A percentile compares a stretch with the other conserved stretches of the same genome.
phyloP scores from a whole-genome alignment of 2,888 invertebrate genomes.

The Rhagium mordax region DNA sequence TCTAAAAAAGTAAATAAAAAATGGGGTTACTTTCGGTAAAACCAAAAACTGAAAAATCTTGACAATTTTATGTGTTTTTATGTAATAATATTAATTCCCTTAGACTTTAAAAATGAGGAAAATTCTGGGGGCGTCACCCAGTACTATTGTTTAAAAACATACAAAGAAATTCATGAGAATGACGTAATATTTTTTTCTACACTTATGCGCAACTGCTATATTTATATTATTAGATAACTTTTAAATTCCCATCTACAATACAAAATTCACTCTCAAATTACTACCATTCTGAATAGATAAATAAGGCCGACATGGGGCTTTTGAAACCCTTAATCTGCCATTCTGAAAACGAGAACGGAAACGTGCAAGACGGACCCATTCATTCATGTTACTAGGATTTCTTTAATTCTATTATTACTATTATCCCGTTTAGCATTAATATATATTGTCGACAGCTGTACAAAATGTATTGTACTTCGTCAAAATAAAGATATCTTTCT shows the following conservation, averaged over 20 bases:
- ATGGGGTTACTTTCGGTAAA: too few relatives aligned
- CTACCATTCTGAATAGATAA: slow-evolving; percentile 42
- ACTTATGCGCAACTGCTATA: too few relatives aligned
- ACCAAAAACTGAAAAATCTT: too few relatives aligned
- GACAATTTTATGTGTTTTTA: too few relatives aligned
- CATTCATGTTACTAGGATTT: slow-evolving; percentile 42
- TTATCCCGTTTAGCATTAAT: slow-evolving; percentile 34
- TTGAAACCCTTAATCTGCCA: slow-evolving; percentile 32
- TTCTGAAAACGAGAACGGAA: slow-evolving; percentile 42
- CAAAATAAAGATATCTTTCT: slow-evolving; percentile 14
- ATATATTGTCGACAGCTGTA: slow-evolving; percentile 39
- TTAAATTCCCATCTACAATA: not conserved
- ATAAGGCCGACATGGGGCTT: slow-evolving; percentile 39
- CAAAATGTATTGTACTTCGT: slow-evolving; percentile 29
- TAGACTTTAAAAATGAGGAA: too few relatives aligned
- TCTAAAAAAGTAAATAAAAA: too few relatives aligned
- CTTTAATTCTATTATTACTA: slow-evolving; percentile 46
- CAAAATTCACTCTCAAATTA: slow-evolving; percentile 40
- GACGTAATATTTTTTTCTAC: too few relatives aligned
- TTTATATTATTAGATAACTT: not conserved
- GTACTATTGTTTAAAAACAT: too few relatives aligned
- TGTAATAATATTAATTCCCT: too few relatives aligned
- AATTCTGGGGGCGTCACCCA: too few relatives aligned
- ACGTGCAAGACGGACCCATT: slow-evolving; percentile 48
- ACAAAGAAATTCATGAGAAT: too few relatives aligned